phyloP scores from a whole-genome alignment of 1,140 invertebrate genomes.

The Pentalonia nigronervosa region DNA sequence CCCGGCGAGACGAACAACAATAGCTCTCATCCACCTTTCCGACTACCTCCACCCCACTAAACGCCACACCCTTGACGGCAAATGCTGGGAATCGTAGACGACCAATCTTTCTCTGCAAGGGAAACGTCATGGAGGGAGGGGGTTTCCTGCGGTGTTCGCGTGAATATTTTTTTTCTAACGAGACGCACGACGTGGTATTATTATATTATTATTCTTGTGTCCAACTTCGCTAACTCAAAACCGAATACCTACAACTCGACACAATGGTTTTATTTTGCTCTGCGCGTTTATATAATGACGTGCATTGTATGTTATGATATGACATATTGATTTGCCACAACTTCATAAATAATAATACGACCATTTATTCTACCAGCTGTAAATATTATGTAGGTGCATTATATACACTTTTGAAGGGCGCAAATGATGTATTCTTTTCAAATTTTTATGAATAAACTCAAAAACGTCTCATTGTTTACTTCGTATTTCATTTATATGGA shows the following conservation, averaged over 20 bases:
- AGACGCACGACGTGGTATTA: background rate
- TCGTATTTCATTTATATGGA: background rate
- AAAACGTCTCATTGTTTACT: background rate
- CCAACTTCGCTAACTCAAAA: background rate
- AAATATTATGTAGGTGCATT: background rate
- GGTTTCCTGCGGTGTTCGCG: background rate
- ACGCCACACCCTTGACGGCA: no score
- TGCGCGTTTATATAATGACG: background rate
- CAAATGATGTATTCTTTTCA: background rate
- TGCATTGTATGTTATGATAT: background rate
- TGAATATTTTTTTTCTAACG: background rate
- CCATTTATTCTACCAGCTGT: background rate
- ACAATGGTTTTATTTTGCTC: background rate
- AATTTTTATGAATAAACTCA: slow-evolving; percentile 2
- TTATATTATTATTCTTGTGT: background rate
- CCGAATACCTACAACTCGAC: background rate
- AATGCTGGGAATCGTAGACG: no score
- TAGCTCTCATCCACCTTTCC: background rate
- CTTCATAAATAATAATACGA: background rate
- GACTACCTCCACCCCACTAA: no score
- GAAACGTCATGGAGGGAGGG: no score
- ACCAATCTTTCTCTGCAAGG: no score
- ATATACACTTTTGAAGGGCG: background rate
- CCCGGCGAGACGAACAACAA: background rate
- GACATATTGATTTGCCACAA: background rate